Evolutionary conservation across 2,888 invertebrate genomes (phyloP).

Genomic region (Dastarcus helophoroides): DNA sequence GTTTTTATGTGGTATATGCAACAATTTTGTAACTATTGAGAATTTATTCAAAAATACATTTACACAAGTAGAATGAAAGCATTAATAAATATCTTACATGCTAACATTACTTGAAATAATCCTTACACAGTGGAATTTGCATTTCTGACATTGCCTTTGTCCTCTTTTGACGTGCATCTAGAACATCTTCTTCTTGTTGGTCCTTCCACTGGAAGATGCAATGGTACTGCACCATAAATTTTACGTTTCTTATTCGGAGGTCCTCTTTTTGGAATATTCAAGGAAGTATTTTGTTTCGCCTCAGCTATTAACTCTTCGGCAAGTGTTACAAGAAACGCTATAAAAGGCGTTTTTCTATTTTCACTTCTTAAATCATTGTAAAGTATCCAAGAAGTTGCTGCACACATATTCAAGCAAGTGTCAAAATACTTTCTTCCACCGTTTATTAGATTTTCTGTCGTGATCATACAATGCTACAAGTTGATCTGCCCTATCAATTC

Average conservation of each 20-base stretch:
- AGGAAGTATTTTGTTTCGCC: constrained; percentile 8
- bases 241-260: constrained; percentile 7
- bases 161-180: constrained; percentile 8
- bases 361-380: constrained; percentile 6
- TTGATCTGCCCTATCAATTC: constrained; percentile 1
- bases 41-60: too few species aligned
- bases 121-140: constrained; percentile 10
- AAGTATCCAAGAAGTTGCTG: background rate
- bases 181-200: constrained; percentile 10
- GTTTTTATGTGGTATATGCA: too few species aligned
- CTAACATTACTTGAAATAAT: constrained; percentile 10
- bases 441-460: too few species aligned
- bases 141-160: constrained; percentile 11
- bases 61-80: too few species aligned
- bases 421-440: constrained; percentile 1
- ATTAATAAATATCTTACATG: too few species aligned
- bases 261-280: constrained; percentile 9
- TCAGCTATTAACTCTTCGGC: constrained; percentile 12
- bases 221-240: constrained; percentile 11
- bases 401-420: constrained; percentile 1
- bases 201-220: constrained; percentile 12
- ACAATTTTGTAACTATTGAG: too few species aligned
- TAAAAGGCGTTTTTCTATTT: constrained; percentile 6
- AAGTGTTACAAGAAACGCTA: constrained; percentile 11
- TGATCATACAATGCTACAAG: constrained; percentile 1